These are phyloP conservation scores for Phyllotreta striolata DNA, from an alignment of 2,888 invertebrate genomes.

Conservation along the genomic window DNA sequence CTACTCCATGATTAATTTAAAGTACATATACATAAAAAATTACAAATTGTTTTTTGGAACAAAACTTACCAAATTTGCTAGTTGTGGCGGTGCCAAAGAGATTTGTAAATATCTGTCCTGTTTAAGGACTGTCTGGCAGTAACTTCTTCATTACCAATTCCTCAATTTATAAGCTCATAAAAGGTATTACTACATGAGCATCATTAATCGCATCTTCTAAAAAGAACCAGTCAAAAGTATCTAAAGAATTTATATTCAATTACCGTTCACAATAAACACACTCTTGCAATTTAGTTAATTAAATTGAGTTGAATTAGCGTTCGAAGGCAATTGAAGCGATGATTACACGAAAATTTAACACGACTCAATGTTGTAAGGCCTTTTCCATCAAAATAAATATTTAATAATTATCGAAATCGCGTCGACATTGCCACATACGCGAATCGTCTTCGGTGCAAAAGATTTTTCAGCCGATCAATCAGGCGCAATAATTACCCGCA, in stretches of 20 bases:
- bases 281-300: neutral
- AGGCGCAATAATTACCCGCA: slow-evolving; percentile 30
- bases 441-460: slow-evolving; percentile 13
- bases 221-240: no score
- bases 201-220: no score
- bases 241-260: no score
- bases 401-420: slow-evolving; percentile 7
- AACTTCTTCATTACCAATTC: slow-evolving; percentile 42
- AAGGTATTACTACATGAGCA: slow-evolving; percentile 1
- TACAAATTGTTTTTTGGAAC: no score
- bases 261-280: neutral
- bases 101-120: slow-evolving; percentile 45
- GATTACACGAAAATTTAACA: slow-evolving; percentile 2
- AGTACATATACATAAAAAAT: no score
- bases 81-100: slow-evolving; percentile 39
- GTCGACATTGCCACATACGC: slow-evolving; percentile 11
- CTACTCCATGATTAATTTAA: no score
- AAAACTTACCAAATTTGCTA: no score
- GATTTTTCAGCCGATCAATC: slow-evolving; percentile 15
- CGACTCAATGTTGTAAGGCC: slow-evolving; percentile 6
- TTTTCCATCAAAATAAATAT: slow-evolving; percentile 4
- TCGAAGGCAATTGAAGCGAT: slow-evolving; percentile 3
- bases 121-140: slow-evolving; percentile 44
- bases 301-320: slow-evolving; percentile 2
- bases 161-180: slow-evolving; percentile 12